Conservation (phyloP, 30 jellyfish, hydroid and myxozoan genomes). For the Clytia hemisphaerica region DNA sequence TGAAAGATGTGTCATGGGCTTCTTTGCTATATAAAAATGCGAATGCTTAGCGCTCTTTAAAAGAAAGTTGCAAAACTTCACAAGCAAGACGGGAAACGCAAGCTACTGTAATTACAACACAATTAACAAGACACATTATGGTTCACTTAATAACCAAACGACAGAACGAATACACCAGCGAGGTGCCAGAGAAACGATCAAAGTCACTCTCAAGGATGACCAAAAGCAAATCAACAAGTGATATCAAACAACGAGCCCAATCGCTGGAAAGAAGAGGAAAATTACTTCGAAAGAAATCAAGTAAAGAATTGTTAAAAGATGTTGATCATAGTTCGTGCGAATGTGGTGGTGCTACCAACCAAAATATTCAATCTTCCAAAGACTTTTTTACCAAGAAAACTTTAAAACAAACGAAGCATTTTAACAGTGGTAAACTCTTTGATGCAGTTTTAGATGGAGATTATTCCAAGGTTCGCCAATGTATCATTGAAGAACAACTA, state of each 20-base stretch:
- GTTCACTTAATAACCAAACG: conserved; percentile 5
- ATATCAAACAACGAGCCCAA: too few relatives aligned
- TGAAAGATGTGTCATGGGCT: too few relatives aligned
- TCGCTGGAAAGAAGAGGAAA: conserved; percentile 7
- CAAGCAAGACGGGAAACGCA: too few relatives aligned
- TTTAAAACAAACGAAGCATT: background rate
- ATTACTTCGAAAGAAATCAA: conserved; percentile 2
- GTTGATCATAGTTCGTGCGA: too few relatives aligned
- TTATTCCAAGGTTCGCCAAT: background rate
- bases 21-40: too few relatives aligned
- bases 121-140: too few relatives aligned
- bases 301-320: too few relatives aligned
- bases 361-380: too few relatives aligned
- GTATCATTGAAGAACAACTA: conserved; percentile 4
- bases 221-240: background rate
- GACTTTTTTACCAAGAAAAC: too few relatives aligned
- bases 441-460: conserved; percentile 28
- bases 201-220: background rate
- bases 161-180: conserved; percentile 3
- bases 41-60: too few relatives aligned
- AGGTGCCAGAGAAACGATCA: background rate
- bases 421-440: conserved; percentile 3
- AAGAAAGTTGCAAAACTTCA: too few relatives aligned
- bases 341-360: too few relatives aligned
- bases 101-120: background rate